Evolutionary conservation across 2,797 vertebrate genomes (phyloP).

Genomic region (Darevskia nairensis): DNA sequence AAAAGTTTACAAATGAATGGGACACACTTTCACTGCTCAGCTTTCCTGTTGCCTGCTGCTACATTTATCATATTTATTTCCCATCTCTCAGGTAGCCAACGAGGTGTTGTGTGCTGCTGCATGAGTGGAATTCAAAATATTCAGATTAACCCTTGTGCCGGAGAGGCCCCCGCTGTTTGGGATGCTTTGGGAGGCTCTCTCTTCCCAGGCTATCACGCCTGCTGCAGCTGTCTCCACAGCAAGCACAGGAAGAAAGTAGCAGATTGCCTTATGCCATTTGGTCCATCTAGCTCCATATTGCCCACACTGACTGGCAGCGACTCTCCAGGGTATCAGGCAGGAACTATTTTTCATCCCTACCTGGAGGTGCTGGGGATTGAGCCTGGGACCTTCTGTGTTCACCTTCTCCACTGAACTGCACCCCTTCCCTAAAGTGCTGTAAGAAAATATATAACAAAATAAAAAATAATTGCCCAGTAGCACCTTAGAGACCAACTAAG

Average conservation of each 20-base stretch:
- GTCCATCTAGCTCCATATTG: too few relatives aligned
- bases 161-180: not conserved
- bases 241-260: not conserved
- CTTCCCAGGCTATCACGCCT: not conserved
- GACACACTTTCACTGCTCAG: slow-evolving; percentile 50
- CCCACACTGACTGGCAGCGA: too few relatives aligned
- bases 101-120: slow-evolving; percentile 47
- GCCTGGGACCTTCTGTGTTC: too few relatives aligned
- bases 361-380: too few relatives aligned
- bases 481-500: too few relatives aligned
- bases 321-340: too few relatives aligned
- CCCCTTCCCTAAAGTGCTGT: too few relatives aligned
- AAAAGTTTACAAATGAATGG: slow-evolving; percentile 64
- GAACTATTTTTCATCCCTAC: too few relatives aligned
- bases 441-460: too few relatives aligned
- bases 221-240: not conserved
- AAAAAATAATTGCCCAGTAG: too few relatives aligned
- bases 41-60: slow-evolving; percentile 43
- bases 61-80: slow-evolving; percentile 58
- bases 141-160: slow-evolving; percentile 45
- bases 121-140: slow-evolving; percentile 56
- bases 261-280: not conserved
- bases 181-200: not conserved
- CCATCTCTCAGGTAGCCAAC: slow-evolving; percentile 49
- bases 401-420: too few relatives aligned